Conservation (phyloP, 2,888 invertebrate genomes). For the Agriopis leucophaearia region DNA sequence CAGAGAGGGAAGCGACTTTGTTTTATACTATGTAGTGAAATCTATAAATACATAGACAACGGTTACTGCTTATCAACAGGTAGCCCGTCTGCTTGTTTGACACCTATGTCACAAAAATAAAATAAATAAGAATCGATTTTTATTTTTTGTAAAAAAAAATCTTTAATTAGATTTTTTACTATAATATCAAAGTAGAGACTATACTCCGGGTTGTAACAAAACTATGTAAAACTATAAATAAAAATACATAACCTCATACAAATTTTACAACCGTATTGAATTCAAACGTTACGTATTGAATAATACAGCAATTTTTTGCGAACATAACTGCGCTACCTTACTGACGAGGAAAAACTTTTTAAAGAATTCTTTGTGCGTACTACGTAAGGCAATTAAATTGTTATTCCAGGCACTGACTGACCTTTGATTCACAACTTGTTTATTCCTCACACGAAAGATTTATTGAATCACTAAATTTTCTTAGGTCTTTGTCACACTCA, state of each 20-base stretch:
- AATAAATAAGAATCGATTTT: no score
- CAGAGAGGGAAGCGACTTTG: no score
- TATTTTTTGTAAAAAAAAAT: no score
- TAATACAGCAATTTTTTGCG: slow-evolving; percentile 28
- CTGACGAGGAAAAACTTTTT: slow-evolving; percentile 26
- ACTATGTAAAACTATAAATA: slow-evolving; percentile 9
- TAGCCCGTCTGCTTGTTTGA: no score
- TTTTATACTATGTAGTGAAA: no score
- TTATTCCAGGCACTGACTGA: slow-evolving; percentile 27
- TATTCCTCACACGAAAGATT: slow-evolving; percentile 26
- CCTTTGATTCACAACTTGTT: slow-evolving; percentile 30
- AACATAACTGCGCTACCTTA: slow-evolving; percentile 6
- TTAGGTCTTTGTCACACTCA: slow-evolving; percentile 8
- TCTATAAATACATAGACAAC: no score
- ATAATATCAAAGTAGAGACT: neutral
- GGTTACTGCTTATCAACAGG: no score
- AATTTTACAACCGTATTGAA: slow-evolving; percentile 25
- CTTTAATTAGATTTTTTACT: neutral
- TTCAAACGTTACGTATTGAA: slow-evolving; percentile 24
- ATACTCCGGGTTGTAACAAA: slow-evolving; percentile 13
- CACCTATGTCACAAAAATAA: no score
- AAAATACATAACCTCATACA: slow-evolving; percentile 11
- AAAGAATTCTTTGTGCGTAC: slow-evolving; percentile 24
- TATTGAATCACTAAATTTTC: neutral
- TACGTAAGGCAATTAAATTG: slow-evolving; percentile 31